phyloP scores from a whole-genome alignment of 1,140 invertebrate genomes.

The Drosophila ercepeae region DNA sequence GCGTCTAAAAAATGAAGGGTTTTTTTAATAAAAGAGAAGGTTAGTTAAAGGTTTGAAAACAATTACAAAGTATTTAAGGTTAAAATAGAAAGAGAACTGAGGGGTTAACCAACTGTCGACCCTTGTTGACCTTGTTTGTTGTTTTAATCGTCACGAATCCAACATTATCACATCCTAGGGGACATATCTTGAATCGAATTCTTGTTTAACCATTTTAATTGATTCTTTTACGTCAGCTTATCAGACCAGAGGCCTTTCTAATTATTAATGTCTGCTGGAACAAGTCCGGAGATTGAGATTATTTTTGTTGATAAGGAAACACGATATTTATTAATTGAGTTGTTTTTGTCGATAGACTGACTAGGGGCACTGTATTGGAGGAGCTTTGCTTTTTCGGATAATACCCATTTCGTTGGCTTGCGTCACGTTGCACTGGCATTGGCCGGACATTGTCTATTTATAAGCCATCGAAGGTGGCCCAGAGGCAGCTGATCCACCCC shows the following conservation, averaged over 20 bases:
- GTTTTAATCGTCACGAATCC: too few relatives aligned
- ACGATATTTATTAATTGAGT: background rate
- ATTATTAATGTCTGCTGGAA: background rate
- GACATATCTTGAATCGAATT: background rate
- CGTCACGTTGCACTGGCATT: conserved; percentile 69
- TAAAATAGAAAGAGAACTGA: too few relatives aligned
- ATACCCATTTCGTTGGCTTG: conserved; percentile 36
- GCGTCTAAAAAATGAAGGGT: conserved; percentile 87
- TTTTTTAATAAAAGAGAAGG: background rate
- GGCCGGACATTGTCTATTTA: conserved; percentile 58
- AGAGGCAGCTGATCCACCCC: conserved; percentile 24
- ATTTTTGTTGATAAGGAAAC: background rate
- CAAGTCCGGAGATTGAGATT: background rate
- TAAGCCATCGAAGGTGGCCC: conserved; percentile 17
- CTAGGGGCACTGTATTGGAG: too few relatives aligned
- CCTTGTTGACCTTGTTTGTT: too few relatives aligned
- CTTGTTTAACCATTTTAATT: background rate
- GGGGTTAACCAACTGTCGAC: too few relatives aligned
- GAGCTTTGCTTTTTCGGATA: background rate
- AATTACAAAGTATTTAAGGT: background rate
- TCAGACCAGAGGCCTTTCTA: background rate
- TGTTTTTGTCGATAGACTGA: background rate
- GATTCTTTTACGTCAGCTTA: background rate
- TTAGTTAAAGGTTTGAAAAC: background rate
- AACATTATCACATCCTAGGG: too few relatives aligned